phyloP scores from a whole-genome alignment of 2,888 invertebrate genomes.

The Stenotaenia linearis region DNA sequence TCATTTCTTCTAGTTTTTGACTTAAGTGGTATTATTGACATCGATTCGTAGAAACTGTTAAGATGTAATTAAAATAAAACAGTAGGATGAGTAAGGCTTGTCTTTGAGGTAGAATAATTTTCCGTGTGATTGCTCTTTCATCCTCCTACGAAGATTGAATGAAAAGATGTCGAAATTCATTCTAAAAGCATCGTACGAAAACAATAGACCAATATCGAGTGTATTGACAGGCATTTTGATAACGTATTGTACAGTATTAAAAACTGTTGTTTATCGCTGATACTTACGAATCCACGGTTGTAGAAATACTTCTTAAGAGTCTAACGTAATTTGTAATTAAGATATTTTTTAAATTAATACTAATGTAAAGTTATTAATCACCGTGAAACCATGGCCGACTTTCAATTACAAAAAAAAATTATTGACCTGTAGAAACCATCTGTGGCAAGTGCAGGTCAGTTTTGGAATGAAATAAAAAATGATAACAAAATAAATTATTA shows the following conservation, averaged over 20 bases:
- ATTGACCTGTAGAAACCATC: not conserved
- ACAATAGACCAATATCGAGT: no score
- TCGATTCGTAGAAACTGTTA: not conserved
- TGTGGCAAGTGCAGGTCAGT: not conserved
- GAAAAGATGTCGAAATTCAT: not conserved
- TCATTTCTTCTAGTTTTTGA: no score
- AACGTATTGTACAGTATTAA: no score
- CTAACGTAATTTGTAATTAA: no score
- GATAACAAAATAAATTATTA: not conserved
- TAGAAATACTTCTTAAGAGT: no score
- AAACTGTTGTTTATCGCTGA: no score
- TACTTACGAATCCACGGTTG: no score
- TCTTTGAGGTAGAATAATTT: not conserved
- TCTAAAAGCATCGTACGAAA: not conserved
- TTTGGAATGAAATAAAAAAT: not conserved
- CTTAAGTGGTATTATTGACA: not conserved
- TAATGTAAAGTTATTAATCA: not conserved
- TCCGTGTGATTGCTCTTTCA: not conserved
- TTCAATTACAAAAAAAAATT: not conserved
- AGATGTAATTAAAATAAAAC: no score
- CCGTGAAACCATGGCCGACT: not conserved
- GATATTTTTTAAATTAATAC: no score
- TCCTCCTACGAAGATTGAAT: not conserved
- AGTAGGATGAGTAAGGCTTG: no score
- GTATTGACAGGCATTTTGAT: no score